Evolutionary conservation across 2,797 vertebrate genomes (phyloP).

Genomic region (Phalanger gymnotis): DNA sequence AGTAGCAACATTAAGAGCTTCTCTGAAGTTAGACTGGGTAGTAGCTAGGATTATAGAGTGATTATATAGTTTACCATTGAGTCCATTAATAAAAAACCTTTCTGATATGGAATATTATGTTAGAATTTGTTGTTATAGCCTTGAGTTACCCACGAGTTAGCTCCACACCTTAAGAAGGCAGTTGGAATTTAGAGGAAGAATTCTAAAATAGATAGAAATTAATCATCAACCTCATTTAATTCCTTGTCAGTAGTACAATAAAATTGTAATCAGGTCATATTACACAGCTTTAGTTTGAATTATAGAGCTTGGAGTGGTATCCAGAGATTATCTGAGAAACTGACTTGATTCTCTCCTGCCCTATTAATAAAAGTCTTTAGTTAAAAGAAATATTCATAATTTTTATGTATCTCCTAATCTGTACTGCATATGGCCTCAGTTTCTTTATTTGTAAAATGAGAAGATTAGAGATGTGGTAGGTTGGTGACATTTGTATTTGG

Average conservation of each 20-base stretch:
- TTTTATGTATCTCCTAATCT: background rate
- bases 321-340: background rate
- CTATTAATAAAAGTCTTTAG: background rate
- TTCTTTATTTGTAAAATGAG: background rate
- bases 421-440: background rate
- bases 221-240: slow-evolving; percentile 9
- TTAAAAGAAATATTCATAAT: background rate
- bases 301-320: slow-evolving; percentile 6
- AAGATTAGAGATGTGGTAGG: background rate
- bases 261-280: background rate
- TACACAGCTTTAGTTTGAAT: slow-evolving; percentile 16
- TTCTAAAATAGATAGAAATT: background rate
- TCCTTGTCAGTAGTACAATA: slow-evolving; percentile 7
- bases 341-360: background rate
- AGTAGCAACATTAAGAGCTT: background rate
- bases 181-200: background rate
- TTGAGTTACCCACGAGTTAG: background rate
- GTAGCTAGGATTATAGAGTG: no score
- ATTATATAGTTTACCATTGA: no score
- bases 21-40: no score
- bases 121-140: no score
- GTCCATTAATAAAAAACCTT: background rate
- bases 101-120: background rate
- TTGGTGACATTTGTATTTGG: background rate
- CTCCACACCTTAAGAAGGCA: background rate